phyloP scores from a whole-genome alignment of 2,888 invertebrate genomes.

The Sarcophaga rosellei region DNA sequence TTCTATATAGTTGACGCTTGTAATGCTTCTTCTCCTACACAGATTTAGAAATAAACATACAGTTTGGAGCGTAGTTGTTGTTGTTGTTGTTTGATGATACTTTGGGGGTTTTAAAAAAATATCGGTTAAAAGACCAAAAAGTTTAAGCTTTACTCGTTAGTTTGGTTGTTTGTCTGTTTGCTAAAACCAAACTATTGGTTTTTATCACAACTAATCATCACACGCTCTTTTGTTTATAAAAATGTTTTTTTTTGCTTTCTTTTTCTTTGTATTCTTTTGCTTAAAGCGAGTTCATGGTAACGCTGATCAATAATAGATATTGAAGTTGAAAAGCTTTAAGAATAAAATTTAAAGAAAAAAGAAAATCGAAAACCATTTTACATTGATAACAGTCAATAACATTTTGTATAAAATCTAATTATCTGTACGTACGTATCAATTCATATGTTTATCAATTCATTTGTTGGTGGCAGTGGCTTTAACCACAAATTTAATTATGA shows the following conservation, averaged over 20 bases:
- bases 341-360: neutral
- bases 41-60: no score
- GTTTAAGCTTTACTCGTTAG: neutral
- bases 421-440: conserved; percentile 4
- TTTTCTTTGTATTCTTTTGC: neutral
- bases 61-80: no score
- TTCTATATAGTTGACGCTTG: no score
- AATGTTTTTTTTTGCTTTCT: neutral
- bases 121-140: conserved; percentile 54
- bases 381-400: neutral
- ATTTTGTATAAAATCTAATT: conserved; percentile 13
- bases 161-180: conserved; percentile 29
- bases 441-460: conserved; percentile 38
- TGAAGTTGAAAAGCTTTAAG: neutral
- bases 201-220: conserved; percentile 55
- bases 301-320: neutral
- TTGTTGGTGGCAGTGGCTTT: conserved; percentile 54
- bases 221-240: conserved; percentile 20
- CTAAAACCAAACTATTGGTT: conserved; percentile 61
- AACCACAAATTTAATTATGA: conserved; percentile 67
- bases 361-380: no score
- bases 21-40: no score
- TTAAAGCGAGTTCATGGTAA: neutral
- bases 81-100: conserved; percentile 26
- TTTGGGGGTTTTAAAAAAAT: conserved; percentile 52